Conservation (phyloP, 1,140 invertebrate species). For the Achatina immaculata region DNA sequence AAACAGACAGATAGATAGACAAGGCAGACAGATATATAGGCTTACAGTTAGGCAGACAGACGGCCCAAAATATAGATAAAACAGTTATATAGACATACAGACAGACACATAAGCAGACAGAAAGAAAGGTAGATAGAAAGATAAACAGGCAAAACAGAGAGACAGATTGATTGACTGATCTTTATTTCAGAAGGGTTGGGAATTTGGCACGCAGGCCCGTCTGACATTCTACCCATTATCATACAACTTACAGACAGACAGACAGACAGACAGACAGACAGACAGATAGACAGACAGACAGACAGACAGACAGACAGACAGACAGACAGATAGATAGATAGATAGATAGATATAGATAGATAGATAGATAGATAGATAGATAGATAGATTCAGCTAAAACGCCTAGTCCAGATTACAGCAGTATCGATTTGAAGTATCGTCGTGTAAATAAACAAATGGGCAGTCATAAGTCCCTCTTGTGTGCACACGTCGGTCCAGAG, state of each 20-base stretch:
- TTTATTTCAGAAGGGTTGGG: no score
- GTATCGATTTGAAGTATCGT: neutral
- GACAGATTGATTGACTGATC: no score
- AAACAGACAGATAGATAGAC: slow-evolving; percentile 2
- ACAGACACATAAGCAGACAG: no score
- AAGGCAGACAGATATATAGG: neutral
- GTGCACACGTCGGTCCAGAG: no score
- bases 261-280: slow-evolving; percentile 10
- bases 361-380: slow-evolving; percentile 5
- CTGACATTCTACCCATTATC: no score
- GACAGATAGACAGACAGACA: slow-evolving; percentile 7
- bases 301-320: slow-evolving; percentile 2
- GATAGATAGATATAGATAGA: slow-evolving; percentile 5
- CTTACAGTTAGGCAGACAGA: neutral
- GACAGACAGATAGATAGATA: slow-evolving; percentile 12
- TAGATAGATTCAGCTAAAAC: neutral
- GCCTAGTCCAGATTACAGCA: neutral
- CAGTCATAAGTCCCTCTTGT: no score
- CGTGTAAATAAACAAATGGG: no score
- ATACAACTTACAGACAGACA: slow-evolving; percentile 1
- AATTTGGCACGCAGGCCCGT: no score
- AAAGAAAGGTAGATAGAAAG: no score
- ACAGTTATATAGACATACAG: no score
- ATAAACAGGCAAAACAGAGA: no score
- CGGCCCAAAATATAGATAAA: neutral